phyloP scores from a whole-genome alignment of 2,888 invertebrate genomes.

The Agriopis marginaria region DNA sequence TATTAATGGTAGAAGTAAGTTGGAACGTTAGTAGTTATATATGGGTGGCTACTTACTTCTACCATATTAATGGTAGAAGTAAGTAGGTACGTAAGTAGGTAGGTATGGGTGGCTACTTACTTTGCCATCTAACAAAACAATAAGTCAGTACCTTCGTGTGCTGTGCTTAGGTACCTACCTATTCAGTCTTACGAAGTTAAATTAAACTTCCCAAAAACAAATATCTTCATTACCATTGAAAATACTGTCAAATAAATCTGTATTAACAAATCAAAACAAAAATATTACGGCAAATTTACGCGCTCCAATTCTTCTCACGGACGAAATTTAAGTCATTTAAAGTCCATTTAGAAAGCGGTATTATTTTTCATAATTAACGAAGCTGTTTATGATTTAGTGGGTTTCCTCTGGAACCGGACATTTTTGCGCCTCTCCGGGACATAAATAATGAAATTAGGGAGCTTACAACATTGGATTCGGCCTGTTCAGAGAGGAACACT shows the following conservation, averaged over 20 bases:
- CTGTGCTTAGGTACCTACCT: neutral
- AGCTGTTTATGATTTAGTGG: slow-evolving; percentile 68
- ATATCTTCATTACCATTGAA: slow-evolving; percentile 23
- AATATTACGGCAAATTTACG: slow-evolving; percentile 34
- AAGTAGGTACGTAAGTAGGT: too few relatives aligned
- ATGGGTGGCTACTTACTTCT: too few relatives aligned
- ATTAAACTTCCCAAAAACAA: slow-evolving; percentile 9
- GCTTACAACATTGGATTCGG: slow-evolving; percentile 45
- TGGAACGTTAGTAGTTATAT: too few relatives aligned
- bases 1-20: neutral
- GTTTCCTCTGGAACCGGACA: slow-evolving; percentile 55
- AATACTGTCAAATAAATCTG: slow-evolving; percentile 34
- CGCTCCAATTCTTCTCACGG: slow-evolving; percentile 60
- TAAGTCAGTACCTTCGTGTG: neutral
- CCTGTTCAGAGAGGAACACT: slow-evolving; percentile 34
- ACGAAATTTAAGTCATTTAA: slow-evolving; percentile 64
- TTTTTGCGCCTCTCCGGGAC: slow-evolving; percentile 62
- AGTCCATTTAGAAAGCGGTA: slow-evolving; percentile 59
- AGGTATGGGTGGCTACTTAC: too few relatives aligned
- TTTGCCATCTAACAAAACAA: neutral
- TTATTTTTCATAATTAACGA: slow-evolving; percentile 78
- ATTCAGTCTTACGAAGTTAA: neutral
- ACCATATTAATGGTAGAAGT: neutral
- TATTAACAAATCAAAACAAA: slow-evolving; percentile 38
- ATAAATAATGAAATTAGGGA: slow-evolving; percentile 75